phyloP scores from a whole-genome alignment of 2,888 invertebrate species.

The Heliconius sara region DNA sequence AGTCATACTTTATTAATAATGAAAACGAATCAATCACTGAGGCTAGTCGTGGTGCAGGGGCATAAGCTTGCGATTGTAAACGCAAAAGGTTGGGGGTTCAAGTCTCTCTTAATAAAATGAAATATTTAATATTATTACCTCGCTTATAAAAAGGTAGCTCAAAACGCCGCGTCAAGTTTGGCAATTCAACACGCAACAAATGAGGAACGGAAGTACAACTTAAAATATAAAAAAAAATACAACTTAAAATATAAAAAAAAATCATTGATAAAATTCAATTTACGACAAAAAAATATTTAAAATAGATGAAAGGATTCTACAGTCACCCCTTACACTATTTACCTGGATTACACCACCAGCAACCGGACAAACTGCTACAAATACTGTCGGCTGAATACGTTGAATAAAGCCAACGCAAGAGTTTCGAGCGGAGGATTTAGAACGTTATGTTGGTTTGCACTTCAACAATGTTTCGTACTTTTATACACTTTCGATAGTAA shows the following conservation, averaged over 20 bases:
- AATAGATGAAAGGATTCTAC: background rate
- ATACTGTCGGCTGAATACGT: conserved; percentile 41
- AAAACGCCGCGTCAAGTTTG: too few relatives aligned
- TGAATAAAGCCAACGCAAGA: conserved; percentile 42
- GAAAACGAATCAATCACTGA: background rate
- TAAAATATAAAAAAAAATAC: too few relatives aligned
- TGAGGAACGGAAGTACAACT: too few relatives aligned
- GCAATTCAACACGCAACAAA: too few relatives aligned
- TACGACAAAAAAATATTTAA: background rate
- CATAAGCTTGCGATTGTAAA: too few relatives aligned
- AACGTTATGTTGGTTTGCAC: conserved; percentile 29
- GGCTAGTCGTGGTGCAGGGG: too few relatives aligned
- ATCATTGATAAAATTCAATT: background rate
- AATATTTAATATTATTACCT: too few relatives aligned
- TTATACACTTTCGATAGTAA: background rate
- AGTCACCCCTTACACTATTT: conserved; percentile 17
- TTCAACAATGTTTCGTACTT: conserved; percentile 23
- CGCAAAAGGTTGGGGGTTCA: too few relatives aligned
- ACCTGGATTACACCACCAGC: conserved; percentile 39
- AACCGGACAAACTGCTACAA: conserved; percentile 41
- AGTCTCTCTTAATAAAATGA: too few relatives aligned
- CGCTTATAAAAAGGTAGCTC: too few relatives aligned
- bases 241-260: too few relatives aligned
- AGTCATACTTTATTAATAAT: too few relatives aligned
- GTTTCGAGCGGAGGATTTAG: conserved; percentile 40